phyloP scores from a whole-genome alignment of 2,888 invertebrate genomes.

The Cataglyphis rosenhaueri region DNA sequence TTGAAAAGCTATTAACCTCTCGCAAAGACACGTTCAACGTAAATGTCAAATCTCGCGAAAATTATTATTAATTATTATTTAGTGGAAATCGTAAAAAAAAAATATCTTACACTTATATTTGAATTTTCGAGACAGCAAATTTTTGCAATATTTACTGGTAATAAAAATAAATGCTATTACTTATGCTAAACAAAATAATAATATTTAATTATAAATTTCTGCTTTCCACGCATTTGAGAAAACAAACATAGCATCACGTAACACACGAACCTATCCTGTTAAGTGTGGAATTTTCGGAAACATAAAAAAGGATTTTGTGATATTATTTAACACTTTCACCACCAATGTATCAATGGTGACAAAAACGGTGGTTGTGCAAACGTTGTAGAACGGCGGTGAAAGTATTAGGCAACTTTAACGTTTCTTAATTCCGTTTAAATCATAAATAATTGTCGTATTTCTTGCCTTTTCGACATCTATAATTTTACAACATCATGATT shows the following conservation, averaged over 20 bases:
- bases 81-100: background rate
- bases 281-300: background rate
- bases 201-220: background rate
- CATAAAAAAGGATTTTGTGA: background rate
- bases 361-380: slow-evolving; percentile 40
- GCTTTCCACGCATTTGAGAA: background rate
- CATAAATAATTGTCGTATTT: slow-evolving; percentile 32
- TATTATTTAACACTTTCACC: slow-evolving; percentile 41
- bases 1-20: slow-evolving; percentile 47
- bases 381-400: slow-evolving; percentile 24
- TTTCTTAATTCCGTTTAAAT: slow-evolving; percentile 36
- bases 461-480: slow-evolving; percentile 17
- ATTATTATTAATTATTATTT: background rate
- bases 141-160: background rate
- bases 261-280: background rate
- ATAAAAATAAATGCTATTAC: background rate
- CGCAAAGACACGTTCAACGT: background rate
- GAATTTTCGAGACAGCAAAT: background rate
- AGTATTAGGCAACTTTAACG: slow-evolving; percentile 21
- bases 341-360: slow-evolving; percentile 23
- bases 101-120: background rate
- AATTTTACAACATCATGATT: slow-evolving; percentile 31
- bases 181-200: background rate
- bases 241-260: background rate
- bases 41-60: slow-evolving; percentile 52